Evolutionary conservation across 2,113 vertebrate genomes (phyloP).

Genomic region (Phalacrocorax carbo): DNA sequence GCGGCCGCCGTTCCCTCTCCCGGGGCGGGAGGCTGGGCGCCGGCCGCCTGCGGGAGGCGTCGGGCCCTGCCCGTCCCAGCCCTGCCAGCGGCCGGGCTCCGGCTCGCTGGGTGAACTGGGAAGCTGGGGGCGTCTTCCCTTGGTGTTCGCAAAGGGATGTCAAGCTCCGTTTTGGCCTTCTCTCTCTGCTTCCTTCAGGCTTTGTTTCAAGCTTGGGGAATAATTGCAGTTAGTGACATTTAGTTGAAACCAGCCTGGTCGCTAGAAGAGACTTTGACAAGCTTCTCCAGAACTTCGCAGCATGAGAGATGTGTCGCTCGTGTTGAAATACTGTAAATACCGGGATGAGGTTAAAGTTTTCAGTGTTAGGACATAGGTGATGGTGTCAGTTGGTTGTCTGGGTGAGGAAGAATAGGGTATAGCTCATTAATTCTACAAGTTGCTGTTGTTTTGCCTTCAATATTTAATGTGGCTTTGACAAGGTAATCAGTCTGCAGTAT

Average conservation of each 20-base stretch:
- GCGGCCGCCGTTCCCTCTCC: not conserved
- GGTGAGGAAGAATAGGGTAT: not conserved
- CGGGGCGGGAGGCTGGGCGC: not conserved
- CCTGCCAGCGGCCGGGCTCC: not conserved
- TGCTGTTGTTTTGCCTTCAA: fast-evolving
- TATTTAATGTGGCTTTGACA: not conserved
- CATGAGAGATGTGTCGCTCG: fast-evolving
- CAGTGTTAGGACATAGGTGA: fast-evolving
- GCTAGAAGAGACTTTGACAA: not conserved
- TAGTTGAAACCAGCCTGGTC: not conserved
- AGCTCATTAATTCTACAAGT: not conserved
- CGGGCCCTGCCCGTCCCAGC: not conserved
- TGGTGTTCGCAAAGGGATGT: not conserved
- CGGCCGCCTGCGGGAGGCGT: not conserved
- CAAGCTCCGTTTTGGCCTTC: not conserved
- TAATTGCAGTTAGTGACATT: not conserved
- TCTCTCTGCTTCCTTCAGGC: not conserved
- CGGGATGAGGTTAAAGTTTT: not conserved
- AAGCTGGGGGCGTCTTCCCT: not conserved
- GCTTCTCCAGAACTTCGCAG: not conserved
- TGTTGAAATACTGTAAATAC: not conserved
- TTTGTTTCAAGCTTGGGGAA: not conserved
- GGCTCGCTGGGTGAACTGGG: not conserved
- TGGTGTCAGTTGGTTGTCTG: not conserved
- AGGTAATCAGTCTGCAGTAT: not conserved